Evolutionary conservation across 2,113 vertebrate genomes (phyloP).

Genomic region (Oceanodroma tethys): DNA sequence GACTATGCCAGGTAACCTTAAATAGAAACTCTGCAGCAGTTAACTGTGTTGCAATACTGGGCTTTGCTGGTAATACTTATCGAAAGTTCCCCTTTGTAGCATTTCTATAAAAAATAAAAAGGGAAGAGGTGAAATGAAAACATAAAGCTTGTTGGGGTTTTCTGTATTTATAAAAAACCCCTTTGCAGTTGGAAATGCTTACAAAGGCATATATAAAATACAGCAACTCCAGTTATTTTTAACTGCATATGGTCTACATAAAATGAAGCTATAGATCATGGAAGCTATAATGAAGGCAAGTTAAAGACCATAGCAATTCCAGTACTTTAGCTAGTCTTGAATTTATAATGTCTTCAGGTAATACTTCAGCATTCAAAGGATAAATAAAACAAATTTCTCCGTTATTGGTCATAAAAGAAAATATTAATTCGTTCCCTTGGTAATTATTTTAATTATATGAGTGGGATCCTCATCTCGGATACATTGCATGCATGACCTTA

Average conservation of each 20-base stretch:
- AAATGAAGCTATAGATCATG: slow-evolving; percentile 59
- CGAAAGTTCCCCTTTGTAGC: slow-evolving; percentile 77
- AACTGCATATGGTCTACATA: slow-evolving; percentile 68
- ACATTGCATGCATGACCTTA: neutral
- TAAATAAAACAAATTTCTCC: neutral
- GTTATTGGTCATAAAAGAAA: neutral
- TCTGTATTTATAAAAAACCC: slow-evolving; percentile 62
- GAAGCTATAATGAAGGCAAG: slow-evolving; percentile 37
- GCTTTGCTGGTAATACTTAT: slow-evolving; percentile 73
- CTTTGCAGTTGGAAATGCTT: slow-evolving; percentile 68
- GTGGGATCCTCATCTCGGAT: neutral
- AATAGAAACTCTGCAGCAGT: slow-evolving; percentile 70
- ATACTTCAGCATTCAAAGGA: neutral
- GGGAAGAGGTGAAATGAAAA: slow-evolving; percentile 81
- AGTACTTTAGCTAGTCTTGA: slow-evolving; percentile 1
- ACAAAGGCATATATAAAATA: slow-evolving; percentile 69
- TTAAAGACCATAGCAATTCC: slow-evolving; percentile 8
- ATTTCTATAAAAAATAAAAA: slow-evolving; percentile 81
- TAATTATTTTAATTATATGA: neutral
- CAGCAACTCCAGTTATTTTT: slow-evolving; percentile 56
- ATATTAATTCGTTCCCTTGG: neutral
- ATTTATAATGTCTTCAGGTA: slow-evolving; percentile 24
- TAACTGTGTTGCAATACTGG: slow-evolving; percentile 69
- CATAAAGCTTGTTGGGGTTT: slow-evolving; percentile 47
- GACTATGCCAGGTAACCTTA: slow-evolving; percentile 76